Conservation (phyloP, 2,888 invertebrate genomes). For the Parasteatoda lunata region DNA sequence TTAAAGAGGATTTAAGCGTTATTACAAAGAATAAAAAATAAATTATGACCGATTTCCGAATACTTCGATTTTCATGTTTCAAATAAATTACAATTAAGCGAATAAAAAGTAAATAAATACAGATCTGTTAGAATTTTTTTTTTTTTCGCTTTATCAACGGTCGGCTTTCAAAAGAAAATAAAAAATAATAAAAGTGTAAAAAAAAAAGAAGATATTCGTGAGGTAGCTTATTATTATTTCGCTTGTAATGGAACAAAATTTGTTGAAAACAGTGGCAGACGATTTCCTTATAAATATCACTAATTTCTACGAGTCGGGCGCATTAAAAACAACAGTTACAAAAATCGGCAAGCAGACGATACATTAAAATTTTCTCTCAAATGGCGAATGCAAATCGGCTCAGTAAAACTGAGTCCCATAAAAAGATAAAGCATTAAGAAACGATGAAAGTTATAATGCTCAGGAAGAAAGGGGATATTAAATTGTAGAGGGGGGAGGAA, state of each 20-base stretch:
- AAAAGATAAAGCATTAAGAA: conserved; percentile 1
- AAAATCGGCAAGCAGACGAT: not conserved
- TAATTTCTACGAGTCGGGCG: not conserved
- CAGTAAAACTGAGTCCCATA: not conserved
- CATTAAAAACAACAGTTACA: not conserved
- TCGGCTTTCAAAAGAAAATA: no score
- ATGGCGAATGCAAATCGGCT: not conserved
- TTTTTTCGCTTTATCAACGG: no score
- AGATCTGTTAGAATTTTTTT: no score
- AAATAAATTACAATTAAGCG: no score
- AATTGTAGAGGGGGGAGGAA: not conserved
- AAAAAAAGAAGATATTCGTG: no score
- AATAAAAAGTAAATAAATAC: no score
- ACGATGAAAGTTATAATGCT: conserved; percentile 1
- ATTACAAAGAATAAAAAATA: no score
- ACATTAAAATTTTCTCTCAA: not conserved
- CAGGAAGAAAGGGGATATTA: not conserved
- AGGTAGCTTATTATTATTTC: no score
- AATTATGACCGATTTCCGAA: no score
- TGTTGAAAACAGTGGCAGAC: not conserved
- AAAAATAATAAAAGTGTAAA: no score
- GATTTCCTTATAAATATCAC: conserved; percentile 3
- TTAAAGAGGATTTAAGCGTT: no score
- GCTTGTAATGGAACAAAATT: not conserved
- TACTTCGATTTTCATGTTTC: no score